Percentiles rank a stretch among this genome's conserved stretches.
These are phyloP conservation scores for Oxytorus armatus DNA, from an alignment of 2,888 invertebrate genomes.

Conservation along the genomic window DNA sequence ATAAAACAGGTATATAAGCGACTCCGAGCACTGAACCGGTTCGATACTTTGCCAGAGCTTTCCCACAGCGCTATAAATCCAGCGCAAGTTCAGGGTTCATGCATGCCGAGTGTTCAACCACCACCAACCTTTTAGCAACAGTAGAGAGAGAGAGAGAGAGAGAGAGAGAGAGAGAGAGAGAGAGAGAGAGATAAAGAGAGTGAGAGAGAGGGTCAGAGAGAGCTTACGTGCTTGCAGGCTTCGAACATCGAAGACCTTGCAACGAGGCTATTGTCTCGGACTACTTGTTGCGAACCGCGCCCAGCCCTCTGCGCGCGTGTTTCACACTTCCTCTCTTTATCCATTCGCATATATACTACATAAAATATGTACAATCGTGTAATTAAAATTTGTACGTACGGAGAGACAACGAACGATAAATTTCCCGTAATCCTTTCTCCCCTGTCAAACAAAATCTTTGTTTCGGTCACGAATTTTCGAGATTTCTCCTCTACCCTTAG, in stretches of 20 bases:
- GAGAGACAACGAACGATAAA: constrained; percentile 11
- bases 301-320: constrained; percentile 64
- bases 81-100: constrained; percentile 66
- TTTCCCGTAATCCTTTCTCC: constrained; percentile 48
- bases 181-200: constrained; percentile 21
- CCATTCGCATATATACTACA: constrained; percentile 14
- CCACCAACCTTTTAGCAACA: constrained; percentile 27
- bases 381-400: constrained; percentile 25
- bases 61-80: constrained; percentile 61
- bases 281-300: constrained; percentile 76
- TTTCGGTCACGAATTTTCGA: constrained; percentile 30
- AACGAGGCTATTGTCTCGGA: constrained; percentile 65
- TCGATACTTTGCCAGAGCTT: constrained; percentile 62
- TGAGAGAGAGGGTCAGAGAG: neutral
- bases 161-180: constrained; percentile 24
- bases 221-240: constrained; percentile 59
- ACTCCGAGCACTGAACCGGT: constrained; percentile 58
- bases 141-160: too few relatives aligned
- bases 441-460: constrained; percentile 42
- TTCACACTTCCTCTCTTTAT: constrained; percentile 33
- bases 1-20: neutral
- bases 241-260: constrained; percentile 69
- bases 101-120: constrained; percentile 46
- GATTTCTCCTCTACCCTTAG: too few relatives aligned
- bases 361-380: constrained; percentile 7